Evolutionary conservation across 2,113 vertebrate genomes (phyloP), one percentile per base, ranked within the genome.

Genomic region (Aythya baeri): DNA sequence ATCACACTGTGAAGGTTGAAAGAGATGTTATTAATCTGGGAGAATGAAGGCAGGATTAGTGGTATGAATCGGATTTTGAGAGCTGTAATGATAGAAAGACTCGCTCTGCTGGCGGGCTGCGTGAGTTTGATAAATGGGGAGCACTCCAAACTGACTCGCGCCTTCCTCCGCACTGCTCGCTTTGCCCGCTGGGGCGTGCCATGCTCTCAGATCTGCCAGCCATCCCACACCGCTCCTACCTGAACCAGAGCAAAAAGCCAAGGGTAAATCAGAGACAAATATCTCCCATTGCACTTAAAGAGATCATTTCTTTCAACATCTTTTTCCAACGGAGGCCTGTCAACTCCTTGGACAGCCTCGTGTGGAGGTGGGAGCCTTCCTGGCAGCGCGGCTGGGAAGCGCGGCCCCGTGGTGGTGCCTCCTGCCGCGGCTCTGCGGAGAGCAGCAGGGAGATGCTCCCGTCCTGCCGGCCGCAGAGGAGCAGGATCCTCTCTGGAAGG

Each of bases 1-100:
- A 99, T 99, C 99, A 99, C 98, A 98, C 99, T 99, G 99, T 99
- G 99, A 99, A 99, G 99, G 99, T 99, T 99, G 99, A 99, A 99
- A 99, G 99, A 99, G 99, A 99, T 99, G 99, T 99, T 99, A 99
- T 99, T 99, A 99, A 99, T 99, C 99, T 99, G 99, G 99, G 98
- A 98, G 99, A 99, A 99, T 99, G 99, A 99, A 99, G 99, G 99
- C 99, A 99, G 99, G 99, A 99, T 99, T 99, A 99, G 99, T 99
- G 99, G 99, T 99, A 99, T 98, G 99, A 99, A 99, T 99, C 99
- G 99, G 98, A 99, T 99, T 98, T 99, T 99, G 99, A 99, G 98
- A 99, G 99, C 98, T 99, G 99, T 99, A 99, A 99, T 99, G 99
- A 99, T 99, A 98, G 99, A 98, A 99, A 99, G 99, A 99, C 99